phyloP scores from a whole-genome alignment of 2,113 vertebrate species.

The Ginglymostoma cirratum region DNA sequence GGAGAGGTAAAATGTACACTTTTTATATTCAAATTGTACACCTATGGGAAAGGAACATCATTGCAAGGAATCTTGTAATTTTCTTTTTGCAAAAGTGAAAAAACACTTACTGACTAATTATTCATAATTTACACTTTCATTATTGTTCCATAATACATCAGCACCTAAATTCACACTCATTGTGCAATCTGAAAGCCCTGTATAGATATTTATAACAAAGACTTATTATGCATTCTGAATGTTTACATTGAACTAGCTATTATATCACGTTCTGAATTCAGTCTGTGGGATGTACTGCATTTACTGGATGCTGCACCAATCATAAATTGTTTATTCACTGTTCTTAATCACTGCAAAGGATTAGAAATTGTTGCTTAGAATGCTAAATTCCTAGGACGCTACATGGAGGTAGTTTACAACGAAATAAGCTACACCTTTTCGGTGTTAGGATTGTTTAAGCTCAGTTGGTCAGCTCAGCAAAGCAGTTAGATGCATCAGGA shows the following conservation, averaged over 20 bases:
- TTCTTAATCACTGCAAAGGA: not conserved
- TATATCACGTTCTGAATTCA: constrained; percentile 15
- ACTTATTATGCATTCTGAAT: constrained; percentile 34
- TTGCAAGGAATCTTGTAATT: not conserved
- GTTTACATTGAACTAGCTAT: constrained; percentile 35
- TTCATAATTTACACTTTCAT: constrained; percentile 21
- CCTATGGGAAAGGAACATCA: not conserved
- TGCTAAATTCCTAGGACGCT: not conserved
- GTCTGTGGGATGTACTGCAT: constrained; percentile 26
- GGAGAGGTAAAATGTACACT: not conserved
- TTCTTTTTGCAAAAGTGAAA: not conserved
- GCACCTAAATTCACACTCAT: not conserved
- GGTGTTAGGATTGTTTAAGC: not conserved
- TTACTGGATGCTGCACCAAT: not conserved
- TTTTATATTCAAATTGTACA: constrained; percentile 19
- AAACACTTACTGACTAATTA: not conserved
- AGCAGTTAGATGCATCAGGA: not conserved
- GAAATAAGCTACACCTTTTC: not conserved
- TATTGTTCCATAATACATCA: not conserved
- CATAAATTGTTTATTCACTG: constrained; percentile 24
- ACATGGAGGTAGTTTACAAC: constrained; percentile 20
- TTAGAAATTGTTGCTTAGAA: constrained; percentile 18
- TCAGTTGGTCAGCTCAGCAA: not conserved
- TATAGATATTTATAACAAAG: constrained; percentile 21
- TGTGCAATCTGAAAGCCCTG: constrained; percentile 24